phyloP scores from a whole-genome alignment of 2,888 invertebrate species.

The Stenichneumon culpator region DNA sequence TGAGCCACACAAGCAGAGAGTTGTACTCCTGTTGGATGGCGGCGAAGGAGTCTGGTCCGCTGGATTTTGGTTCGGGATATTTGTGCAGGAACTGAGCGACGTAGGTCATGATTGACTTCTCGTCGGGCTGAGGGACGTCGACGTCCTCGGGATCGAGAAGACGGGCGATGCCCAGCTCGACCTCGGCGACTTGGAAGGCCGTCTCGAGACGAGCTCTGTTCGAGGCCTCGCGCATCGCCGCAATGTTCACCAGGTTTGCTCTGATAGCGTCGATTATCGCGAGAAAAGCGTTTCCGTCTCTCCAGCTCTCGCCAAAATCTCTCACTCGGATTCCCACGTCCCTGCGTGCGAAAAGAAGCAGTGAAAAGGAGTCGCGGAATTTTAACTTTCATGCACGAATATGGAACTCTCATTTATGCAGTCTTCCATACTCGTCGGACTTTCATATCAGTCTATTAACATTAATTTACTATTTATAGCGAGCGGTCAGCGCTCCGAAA shows the following conservation, averaged over 20 bases:
- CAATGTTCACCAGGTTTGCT: constrained; percentile 95
- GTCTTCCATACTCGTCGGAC: not conserved
- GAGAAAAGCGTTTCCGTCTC: constrained; percentile 97
- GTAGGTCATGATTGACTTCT: constrained; percentile 99
- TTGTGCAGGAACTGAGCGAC: constrained; percentile 99
- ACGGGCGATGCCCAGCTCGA: constrained; percentile 95
- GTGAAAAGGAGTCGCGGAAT: not conserved
- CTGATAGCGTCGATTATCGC: constrained; percentile 98
- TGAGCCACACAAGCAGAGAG: constrained; percentile 93
- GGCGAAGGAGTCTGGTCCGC: constrained; percentile 90
- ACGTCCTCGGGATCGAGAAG: constrained; percentile 98
- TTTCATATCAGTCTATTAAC: not conserved
- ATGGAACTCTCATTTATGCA: not conserved
- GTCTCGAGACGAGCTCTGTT: constrained; percentile 95
- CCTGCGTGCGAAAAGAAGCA: constrained; percentile 85
- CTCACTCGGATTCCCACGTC: constrained; percentile 95
- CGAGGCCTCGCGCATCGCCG: constrained; percentile 91
- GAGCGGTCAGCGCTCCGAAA: not conserved
- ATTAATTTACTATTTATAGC: not conserved
- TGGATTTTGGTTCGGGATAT: constrained; percentile 94
- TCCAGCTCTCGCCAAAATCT: constrained; percentile 98
- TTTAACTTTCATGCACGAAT: not conserved
- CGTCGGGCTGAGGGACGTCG: constrained; percentile 98
- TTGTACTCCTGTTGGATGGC: constrained; percentile 93
- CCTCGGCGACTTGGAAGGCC: constrained; percentile 97